Conservation (phyloP, 2,113 vertebrate genomes). For the Pycnonotus jocosus region DNA sequence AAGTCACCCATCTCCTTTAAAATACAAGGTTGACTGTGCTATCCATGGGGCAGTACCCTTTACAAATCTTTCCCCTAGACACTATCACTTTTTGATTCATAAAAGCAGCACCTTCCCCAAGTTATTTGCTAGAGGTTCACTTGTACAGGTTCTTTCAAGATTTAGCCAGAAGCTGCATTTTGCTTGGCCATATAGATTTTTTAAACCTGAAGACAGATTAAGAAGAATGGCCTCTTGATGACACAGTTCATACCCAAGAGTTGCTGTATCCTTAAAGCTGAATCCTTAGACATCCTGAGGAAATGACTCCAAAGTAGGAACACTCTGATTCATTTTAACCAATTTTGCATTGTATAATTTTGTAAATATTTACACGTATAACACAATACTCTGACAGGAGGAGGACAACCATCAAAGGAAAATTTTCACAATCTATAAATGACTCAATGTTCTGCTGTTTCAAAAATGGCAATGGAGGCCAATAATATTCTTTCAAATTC, state of each 20-base stretch:
- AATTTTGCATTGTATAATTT: background rate
- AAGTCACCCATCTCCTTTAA: background rate
- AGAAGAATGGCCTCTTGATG: background rate
- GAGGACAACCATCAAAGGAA: background rate
- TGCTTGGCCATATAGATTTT: background rate
- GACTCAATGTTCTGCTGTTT: background rate
- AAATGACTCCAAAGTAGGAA: background rate
- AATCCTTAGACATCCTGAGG: background rate
- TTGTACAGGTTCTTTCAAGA: background rate
- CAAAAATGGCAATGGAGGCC: background rate
- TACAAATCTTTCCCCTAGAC: background rate
- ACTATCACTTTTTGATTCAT: background rate
- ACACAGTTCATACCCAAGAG: background rate
- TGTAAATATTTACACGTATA: background rate
- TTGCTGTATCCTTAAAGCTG: background rate
- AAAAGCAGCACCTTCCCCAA: background rate
- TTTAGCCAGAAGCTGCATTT: background rate
- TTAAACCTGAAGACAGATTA: background rate
- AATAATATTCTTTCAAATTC: background rate
- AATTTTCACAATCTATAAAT: background rate
- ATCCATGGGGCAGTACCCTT: background rate
- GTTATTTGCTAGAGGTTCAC: background rate
- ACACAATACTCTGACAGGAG: background rate
- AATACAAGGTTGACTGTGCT: background rate
- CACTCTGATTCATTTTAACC: background rate